phyloP scores from a whole-genome alignment of 1,140 invertebrate genomes.

The Varroa destructor region DNA sequence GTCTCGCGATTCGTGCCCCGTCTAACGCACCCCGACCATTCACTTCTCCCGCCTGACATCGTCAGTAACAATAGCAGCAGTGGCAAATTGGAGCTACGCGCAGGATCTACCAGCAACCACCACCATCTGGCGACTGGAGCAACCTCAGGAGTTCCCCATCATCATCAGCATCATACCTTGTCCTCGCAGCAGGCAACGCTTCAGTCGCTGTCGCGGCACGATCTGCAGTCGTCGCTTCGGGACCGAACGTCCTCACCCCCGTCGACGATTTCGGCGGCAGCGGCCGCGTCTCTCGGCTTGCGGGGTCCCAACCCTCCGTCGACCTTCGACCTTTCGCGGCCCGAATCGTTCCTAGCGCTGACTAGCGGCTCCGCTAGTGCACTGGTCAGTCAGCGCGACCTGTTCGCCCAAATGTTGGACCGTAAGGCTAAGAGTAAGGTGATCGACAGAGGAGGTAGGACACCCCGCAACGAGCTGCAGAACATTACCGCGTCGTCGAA shows the following conservation, averaged over 20 bases:
- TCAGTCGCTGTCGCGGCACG: neutral
- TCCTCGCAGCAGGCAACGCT: neutral
- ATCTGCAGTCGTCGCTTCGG: neutral
- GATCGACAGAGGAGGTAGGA: constrained; percentile 28
- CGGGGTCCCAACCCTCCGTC: constrained; percentile 47
- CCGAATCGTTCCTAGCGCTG: constrained; percentile 38
- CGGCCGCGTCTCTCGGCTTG: constrained; percentile 53
- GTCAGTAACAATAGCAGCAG: constrained; percentile 40
- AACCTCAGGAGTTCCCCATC: constrained; percentile 38
- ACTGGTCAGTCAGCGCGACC: constrained; percentile 31
- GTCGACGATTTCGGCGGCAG: constrained; percentile 40
- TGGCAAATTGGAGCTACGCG: no score
- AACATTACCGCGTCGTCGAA: constrained; percentile 24
- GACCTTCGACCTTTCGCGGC: constrained; percentile 32
- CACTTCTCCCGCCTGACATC: constrained; percentile 8
- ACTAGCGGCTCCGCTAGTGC: constrained; percentile 33
- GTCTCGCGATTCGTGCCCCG: constrained; percentile 69
- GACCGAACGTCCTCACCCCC: constrained; percentile 9
- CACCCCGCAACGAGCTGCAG: constrained; percentile 25
- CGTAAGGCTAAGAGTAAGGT: constrained; percentile 25
- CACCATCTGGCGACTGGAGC: constrained; percentile 40
- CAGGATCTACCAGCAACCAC: no score
- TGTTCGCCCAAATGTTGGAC: constrained; percentile 26
- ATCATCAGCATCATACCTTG: constrained; percentile 20
- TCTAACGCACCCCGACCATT: constrained; percentile 41